Percentiles rank a stretch among this genome's conserved stretches.
Conservation (phyloP, 2,888 invertebrate genomes). For the Alsophila aescularia region DNA sequence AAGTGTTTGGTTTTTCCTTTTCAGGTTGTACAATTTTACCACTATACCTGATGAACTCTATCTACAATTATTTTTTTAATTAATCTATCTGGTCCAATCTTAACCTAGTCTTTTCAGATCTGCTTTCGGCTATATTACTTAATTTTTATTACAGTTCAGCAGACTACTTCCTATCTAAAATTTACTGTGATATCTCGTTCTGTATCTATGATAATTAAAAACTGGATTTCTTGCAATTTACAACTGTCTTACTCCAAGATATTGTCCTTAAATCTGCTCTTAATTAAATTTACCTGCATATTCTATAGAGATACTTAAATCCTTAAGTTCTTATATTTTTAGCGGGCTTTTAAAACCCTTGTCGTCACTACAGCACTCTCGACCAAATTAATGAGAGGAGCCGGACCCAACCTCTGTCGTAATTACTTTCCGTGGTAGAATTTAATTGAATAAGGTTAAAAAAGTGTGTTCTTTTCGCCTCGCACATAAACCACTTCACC, state of each 20-base stretch:
- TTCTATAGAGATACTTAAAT: too few relatives aligned
- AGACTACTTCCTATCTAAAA: too few relatives aligned
- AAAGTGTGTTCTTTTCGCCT: not conserved
- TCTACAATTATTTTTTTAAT: not conserved
- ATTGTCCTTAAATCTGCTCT: too few relatives aligned
- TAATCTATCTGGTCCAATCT: too few relatives aligned
- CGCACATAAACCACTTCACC: slow-evolving; percentile 11
- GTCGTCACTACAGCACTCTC: slow-evolving; percentile 3
- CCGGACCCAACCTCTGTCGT: slow-evolving; percentile 11
- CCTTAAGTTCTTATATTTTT: slow-evolving; percentile 4
- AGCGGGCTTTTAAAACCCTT: slow-evolving; percentile 1
- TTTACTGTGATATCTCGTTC: too few relatives aligned
- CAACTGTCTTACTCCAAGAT: too few relatives aligned
- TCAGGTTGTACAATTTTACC: not conserved
- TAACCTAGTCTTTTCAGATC: too few relatives aligned
- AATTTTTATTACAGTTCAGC: too few relatives aligned
- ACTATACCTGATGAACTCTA: not conserved
- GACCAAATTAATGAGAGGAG: slow-evolving; percentile 19
- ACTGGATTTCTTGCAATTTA: too few relatives aligned
- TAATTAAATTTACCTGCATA: not conserved
- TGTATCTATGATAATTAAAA: too few relatives aligned
- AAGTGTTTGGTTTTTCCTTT: not conserved
- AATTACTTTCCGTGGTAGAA: slow-evolving; percentile 24
- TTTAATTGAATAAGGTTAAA: slow-evolving; percentile 29
- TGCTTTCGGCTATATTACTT: too few relatives aligned